These are phyloP conservation scores for Stomatorhinus walkeri DNA, from an alignment of 2,797 vertebrate genomes.

Conservation along the genomic window DNA sequence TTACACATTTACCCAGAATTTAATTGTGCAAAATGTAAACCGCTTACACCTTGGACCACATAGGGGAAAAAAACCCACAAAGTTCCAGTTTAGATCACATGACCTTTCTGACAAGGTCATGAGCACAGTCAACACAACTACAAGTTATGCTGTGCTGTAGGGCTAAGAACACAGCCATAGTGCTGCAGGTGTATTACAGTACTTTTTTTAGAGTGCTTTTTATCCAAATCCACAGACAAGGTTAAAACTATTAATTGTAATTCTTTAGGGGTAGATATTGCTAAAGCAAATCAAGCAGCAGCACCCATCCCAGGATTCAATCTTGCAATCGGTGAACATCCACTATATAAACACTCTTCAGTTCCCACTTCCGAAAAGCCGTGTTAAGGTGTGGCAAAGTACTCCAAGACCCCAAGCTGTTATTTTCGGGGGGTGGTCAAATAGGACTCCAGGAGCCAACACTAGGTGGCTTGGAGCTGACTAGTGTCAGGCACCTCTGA, in stretches of 20 bases:
- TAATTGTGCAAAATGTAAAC: neutral
- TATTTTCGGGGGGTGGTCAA: neutral
- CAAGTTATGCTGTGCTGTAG: neutral
- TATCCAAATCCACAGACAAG: neutral
- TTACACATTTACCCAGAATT: neutral
- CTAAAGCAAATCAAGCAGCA: neutral
- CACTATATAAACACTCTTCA: neutral
- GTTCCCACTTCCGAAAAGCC: neutral
- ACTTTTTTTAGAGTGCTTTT: neutral
- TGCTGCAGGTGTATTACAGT: neutral
- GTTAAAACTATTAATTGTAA: neutral
- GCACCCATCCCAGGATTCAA: neutral
- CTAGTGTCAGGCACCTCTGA: slow-evolving; percentile 52
- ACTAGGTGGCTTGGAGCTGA: slow-evolving; percentile 2
- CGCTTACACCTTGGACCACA: neutral
- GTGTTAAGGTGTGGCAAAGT: neutral
- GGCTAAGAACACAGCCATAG: neutral
- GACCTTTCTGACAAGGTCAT: neutral
- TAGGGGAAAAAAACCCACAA: neutral
- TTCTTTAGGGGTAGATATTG: neutral
- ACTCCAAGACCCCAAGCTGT: neutral
- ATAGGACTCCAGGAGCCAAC: neutral
- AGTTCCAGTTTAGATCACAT: neutral
- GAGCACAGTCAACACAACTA: neutral
- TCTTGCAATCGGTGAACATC: neutral